These are phyloP conservation scores for Augochlorella aurata DNA, from an alignment of 2,888 invertebrate genomes.

Conservation along the genomic window DNA sequence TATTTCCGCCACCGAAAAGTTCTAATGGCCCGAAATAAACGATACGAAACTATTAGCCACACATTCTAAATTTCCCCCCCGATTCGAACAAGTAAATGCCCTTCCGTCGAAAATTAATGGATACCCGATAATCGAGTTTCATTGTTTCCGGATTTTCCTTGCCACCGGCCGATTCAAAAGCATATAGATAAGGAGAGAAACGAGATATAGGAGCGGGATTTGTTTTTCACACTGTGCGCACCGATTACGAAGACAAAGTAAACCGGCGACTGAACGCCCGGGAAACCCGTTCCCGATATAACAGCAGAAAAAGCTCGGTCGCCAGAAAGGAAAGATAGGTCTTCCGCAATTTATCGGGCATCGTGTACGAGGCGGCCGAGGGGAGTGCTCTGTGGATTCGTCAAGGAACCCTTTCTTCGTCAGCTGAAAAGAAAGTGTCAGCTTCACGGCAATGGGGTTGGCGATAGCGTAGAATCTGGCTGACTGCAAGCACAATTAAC, in stretches of 20 bases:
- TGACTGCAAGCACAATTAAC: constrained; percentile 59
- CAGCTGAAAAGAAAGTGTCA: constrained; percentile 31
- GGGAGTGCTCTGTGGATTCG: constrained; percentile 39
- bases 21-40: neutral
- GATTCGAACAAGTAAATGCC: neutral
- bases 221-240: neutral
- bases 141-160: neutral
- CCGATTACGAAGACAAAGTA: constrained; percentile 25
- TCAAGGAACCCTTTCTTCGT: constrained; percentile 36
- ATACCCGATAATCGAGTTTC: constrained; percentile 8
- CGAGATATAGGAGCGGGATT: neutral
- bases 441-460: constrained; percentile 16
- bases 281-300: constrained; percentile 15
- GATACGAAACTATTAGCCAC: neutral
- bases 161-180: neutral
- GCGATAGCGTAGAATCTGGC: constrained; percentile 13
- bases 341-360: constrained; percentile 65
- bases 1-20: neutral
- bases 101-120: neutral
- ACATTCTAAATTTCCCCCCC: neutral
- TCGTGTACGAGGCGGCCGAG: neutral
- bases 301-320: neutral
- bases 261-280: constrained; percentile 1
- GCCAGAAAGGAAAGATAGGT: constrained; percentile 62
- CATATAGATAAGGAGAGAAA: neutral